Conservation (phyloP, 2,113 vertebrate species). For the Lipotes vexillifer region DNA sequence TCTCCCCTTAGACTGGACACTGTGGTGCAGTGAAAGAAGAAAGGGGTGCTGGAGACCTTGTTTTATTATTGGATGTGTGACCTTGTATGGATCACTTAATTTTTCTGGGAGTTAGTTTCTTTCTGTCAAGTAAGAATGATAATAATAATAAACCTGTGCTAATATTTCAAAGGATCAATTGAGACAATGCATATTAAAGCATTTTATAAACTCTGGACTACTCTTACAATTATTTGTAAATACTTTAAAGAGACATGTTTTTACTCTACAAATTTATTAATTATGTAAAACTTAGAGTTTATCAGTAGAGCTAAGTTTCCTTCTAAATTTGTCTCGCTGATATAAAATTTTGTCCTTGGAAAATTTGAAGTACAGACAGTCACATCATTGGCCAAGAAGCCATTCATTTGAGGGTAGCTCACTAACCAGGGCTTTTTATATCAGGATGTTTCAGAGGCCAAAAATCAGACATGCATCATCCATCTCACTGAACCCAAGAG, state of each 20-base stretch:
- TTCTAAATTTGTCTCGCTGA: neutral
- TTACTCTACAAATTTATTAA: neutral
- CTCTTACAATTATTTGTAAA: neutral
- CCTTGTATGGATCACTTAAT: neutral
- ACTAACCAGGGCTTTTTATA: neutral
- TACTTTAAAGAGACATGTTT: neutral
- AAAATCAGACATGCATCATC: neutral
- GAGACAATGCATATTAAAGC: neutral
- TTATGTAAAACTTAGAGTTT: neutral
- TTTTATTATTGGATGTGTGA: neutral
- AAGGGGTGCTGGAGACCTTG: neutral
- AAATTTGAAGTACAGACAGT: neutral
- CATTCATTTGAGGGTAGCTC: neutral
- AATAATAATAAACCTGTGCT: neutral
- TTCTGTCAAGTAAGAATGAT: neutral
- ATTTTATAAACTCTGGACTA: neutral
- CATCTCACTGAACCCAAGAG: neutral
- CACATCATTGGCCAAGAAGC: neutral
- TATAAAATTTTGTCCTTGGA: neutral
- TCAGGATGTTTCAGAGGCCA: neutral
- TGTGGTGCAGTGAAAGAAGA: neutral
- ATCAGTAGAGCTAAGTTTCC: neutral
- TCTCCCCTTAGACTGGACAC: neutral
- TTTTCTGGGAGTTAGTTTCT: neutral
- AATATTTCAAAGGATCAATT: neutral